phyloP scores from a whole-genome alignment of 2,797 vertebrate genomes.

The Tragelaphus eurycerus region DNA sequence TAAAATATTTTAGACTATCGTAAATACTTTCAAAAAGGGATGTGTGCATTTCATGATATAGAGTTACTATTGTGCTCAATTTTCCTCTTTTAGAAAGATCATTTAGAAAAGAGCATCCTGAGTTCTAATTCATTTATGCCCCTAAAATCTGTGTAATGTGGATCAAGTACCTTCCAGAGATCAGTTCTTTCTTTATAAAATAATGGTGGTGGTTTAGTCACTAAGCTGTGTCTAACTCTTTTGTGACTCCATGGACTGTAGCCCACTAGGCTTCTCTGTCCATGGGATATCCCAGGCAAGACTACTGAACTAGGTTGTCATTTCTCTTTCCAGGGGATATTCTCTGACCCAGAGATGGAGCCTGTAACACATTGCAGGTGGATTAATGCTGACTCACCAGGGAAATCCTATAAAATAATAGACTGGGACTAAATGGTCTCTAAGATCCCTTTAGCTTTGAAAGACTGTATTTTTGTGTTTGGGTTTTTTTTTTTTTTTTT shows the following conservation, averaged over 20 bases:
- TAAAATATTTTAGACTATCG: slow-evolving; percentile 43
- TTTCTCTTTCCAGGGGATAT: not conserved
- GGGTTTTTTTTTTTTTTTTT: not conserved
- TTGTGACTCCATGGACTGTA: not conserved
- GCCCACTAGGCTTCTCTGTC: not conserved
- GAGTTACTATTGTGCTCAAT: not conserved
- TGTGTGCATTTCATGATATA: too few species aligned
- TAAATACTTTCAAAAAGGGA: too few species aligned
- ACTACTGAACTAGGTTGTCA: not conserved
- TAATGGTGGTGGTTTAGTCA: not conserved
- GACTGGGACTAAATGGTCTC: not conserved
- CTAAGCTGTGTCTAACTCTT: not conserved
- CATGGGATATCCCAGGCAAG: not conserved
- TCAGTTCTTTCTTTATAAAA: not conserved
- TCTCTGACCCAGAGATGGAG: not conserved
- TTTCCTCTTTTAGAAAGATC: not conserved
- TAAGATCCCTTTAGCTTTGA: not conserved
- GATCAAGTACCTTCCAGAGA: not conserved
- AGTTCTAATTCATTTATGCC: not conserved
- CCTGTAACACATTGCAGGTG: not conserved
- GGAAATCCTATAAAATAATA: not conserved
- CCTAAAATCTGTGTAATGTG: not conserved
- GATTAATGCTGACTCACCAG: not conserved
- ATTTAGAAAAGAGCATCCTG: not conserved
- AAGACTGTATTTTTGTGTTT: not conserved